phyloP scores from a whole-genome alignment of 2,113 vertebrate species.

The Caracal caracal region DNA sequence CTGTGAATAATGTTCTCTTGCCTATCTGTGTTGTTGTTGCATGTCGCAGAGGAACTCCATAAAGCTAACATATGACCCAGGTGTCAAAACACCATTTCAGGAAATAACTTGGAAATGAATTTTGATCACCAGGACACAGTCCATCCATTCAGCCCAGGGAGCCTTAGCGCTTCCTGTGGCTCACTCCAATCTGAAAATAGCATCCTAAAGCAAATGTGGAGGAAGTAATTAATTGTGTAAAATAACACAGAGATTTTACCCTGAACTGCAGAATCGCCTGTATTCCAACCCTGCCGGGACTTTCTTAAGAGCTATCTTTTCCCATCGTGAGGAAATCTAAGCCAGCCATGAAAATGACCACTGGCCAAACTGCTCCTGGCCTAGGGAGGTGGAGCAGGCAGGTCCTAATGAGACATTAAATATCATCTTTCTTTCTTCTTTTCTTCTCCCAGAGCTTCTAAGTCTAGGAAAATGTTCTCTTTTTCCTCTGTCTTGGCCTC shows the following conservation, averaged over 20 bases:
- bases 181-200: slow-evolving; percentile 70
- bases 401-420: neutral
- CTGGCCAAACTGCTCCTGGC: neutral
- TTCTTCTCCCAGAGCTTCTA: neutral
- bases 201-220: slow-evolving; percentile 63
- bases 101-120: slow-evolving; percentile 75
- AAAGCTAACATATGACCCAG: slow-evolving; percentile 72
- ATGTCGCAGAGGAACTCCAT: slow-evolving; percentile 61
- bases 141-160: slow-evolving; percentile 60
- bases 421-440: neutral
- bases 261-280: slow-evolving; percentile 44
- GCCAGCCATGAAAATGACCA: slow-evolving; percentile 22
- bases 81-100: slow-evolving; percentile 77
- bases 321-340: slow-evolving; percentile 45
- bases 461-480: neutral
- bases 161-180: slow-evolving; percentile 50
- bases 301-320: slow-evolving; percentile 38
- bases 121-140: slow-evolving; percentile 62
- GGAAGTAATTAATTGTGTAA: slow-evolving; percentile 77
- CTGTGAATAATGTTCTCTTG: slow-evolving; percentile 20
- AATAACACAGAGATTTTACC: slow-evolving; percentile 64
- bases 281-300: slow-evolving; percentile 38
- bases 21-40: neutral
- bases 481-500: neutral
- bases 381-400: neutral